These are phyloP conservation scores for Anguilla marmorata DNA, from an alignment of 2,797 vertebrate genomes.

Conservation along the genomic window DNA sequence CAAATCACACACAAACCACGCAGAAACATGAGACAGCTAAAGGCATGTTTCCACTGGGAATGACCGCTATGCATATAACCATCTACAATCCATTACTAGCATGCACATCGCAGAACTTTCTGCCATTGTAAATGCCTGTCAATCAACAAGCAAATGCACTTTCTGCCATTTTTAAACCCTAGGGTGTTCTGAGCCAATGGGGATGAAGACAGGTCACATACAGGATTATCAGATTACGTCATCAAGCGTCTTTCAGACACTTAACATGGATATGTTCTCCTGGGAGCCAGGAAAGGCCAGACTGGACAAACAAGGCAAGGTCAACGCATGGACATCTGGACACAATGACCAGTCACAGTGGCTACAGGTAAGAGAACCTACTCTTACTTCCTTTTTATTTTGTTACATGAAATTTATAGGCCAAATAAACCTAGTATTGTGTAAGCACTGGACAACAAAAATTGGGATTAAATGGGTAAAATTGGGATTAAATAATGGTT, in stretches of 20 bases:
- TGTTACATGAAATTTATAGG: not conserved
- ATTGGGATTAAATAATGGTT: not conserved
- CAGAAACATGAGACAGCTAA: not conserved
- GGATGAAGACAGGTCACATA: conserved; percentile 96
- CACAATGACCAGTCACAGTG: conserved; percentile 97
- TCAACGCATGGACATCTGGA: conserved; percentile 98
- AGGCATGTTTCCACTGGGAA: not conserved
- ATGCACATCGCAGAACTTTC: not conserved
- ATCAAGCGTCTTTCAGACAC: conserved; percentile 93
- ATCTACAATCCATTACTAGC: not conserved
- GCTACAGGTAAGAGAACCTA: conserved; percentile 83
- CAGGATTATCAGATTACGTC: conserved; percentile 96
- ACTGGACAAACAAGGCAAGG: conserved; percentile 97
- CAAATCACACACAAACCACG: not conserved
- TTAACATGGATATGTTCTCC: conserved; percentile 99
- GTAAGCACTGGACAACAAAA: not conserved
- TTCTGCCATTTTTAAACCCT: not conserved
- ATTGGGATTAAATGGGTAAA: not conserved
- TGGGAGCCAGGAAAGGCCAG: conserved; percentile 98
- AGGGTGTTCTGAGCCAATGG: conserved; percentile 97
- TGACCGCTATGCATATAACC: not conserved
- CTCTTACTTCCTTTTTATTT: not conserved
- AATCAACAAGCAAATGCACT: not conserved
- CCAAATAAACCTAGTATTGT: not conserved
- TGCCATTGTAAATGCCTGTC: not conserved